Evolutionary conservation across 2,113 vertebrate genomes (phyloP), one percentile per base, ranked within the genome.

Genomic region (Chloroceryle aenea): DNA sequence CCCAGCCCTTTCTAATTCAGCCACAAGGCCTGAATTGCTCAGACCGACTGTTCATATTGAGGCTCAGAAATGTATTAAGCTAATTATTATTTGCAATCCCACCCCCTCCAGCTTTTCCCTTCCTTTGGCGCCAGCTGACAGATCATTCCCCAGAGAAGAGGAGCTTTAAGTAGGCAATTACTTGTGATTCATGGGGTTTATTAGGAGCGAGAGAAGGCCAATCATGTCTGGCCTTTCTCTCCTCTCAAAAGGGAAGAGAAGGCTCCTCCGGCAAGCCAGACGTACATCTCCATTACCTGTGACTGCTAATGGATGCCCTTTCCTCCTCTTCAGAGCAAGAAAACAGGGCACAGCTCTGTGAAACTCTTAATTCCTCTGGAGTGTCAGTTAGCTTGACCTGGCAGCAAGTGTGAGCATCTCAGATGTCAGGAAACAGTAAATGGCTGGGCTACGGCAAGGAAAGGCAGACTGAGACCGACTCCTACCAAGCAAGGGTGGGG

Each of bases 111-210:
- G 58, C 90, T 94, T 53, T 83, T 69, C 34, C 42, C 26, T 90
- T 97, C 69, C 66, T 94, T 87, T 89, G 86, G 92, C 3, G 0
- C 73, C 0, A 2, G 88, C 83, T 93, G 86, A 89, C 34, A 0
- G 50, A 96, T 94, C 79, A 80, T 93, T 96, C 91, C 93, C 83
- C 26, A 79, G 93, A 96, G 94, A 89, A 82, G 59, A 93, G 81
- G 15, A 87, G 88, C 83, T 91, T 85, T 96, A 96, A 96, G 94
- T 21, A 97, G 95, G 86, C 94, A 95, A 97, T 97, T 96, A 96
- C 74, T 95, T 95, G 91, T 95, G 90, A 94, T 94, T 97, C 94
- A 83, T 58, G 61, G 90, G 80, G 64, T 87, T 92, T 94, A 83
- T 95, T 85, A 96, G 63, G 66, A 93, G 56, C 48, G 11, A 94